These are phyloP conservation scores for Anableps anableps DNA, from an alignment of 2,797 vertebrate species.

Conservation along the genomic window DNA sequence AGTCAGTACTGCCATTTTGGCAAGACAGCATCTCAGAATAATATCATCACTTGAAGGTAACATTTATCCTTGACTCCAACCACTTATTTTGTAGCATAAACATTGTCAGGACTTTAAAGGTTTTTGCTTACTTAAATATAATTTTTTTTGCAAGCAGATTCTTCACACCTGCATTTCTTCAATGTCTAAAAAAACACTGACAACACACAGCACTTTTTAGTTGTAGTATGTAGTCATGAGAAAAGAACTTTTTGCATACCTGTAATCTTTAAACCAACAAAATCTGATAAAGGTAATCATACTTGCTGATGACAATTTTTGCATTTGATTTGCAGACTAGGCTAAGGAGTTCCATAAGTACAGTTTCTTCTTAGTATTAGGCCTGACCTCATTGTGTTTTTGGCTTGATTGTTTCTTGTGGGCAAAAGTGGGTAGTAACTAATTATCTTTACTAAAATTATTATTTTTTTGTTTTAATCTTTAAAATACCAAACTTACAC, in stretches of 20 bases:
- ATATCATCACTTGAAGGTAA: slow-evolving; percentile 15
- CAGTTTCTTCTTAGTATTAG: no score
- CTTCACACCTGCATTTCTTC: slow-evolving; percentile 5
- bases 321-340: neutral
- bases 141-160: slow-evolving; percentile 23
- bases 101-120: slow-evolving; percentile 39
- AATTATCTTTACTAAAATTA: no score
- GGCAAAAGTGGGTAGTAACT: no score
- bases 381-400: no score
- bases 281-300: neutral
- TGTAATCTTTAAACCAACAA: neutral
- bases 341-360: no score
- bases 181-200: neutral
- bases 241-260: neutral
- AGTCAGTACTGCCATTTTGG: slow-evolving; percentile 35
- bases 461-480: no score
- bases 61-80: slow-evolving; percentile 40
- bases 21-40: slow-evolving; percentile 21
- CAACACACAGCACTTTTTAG: neutral
- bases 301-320: neutral
- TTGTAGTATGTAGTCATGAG: neutral
- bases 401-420: no score
- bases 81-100: slow-evolving; percentile 19
- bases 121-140: slow-evolving; percentile 16
- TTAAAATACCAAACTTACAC: no score